Evolutionary conservation across 2,113 vertebrate species (phyloP), one percentile per base, ranked within the genome.

Genomic region (Uria lomvia): DNA sequence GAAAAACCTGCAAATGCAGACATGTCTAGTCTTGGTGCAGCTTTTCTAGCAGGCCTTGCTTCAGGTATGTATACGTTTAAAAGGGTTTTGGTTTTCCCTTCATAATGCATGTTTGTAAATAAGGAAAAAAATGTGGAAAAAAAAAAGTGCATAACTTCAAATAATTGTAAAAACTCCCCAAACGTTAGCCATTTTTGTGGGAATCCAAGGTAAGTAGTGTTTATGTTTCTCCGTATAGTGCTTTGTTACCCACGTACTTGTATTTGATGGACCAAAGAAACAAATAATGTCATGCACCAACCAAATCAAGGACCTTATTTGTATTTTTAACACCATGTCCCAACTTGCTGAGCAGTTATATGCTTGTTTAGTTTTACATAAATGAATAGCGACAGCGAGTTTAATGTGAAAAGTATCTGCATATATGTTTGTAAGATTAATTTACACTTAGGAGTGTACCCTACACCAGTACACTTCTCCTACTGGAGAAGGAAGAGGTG

Each of bases 11-110:
- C 91, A 22, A 96, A 98, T 45, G 75, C 91, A 8, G 99, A 99
- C 65, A 99, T 99, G 99, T 99, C 99, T 11, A 99, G 99, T 95
- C 97, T 99, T n/a, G 99, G 99, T 22, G 99, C 99, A 22, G 99
- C 99, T 50, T 99, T 98, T 96, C 98, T 99, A 16, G 99, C 99
- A 18, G 99, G 99, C 58, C 98, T 99, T 27, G 98, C 97, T 97
- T 97, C 98, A 34, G 99, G 99, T 99, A 98, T 15, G 96, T 98
- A 60, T 77, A 30, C 15, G 8, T 71, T 58, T 45, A 24, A 62
- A 47, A 5, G 8, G 18, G 42, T 49, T 55, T 68, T 71, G 60
- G 2, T 21, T 15, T 76, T 60, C 17, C 38, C 8, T 65, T 76
- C 27, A 10, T 72, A 90, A 68, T 36, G 15, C 10, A 24, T 49